A percentile compares a stretch with the other conserved stretches of the same genome.
phyloP scores from a whole-genome alignment of 2,888 invertebrate species.

The Drosophila nigritarsus region DNA sequence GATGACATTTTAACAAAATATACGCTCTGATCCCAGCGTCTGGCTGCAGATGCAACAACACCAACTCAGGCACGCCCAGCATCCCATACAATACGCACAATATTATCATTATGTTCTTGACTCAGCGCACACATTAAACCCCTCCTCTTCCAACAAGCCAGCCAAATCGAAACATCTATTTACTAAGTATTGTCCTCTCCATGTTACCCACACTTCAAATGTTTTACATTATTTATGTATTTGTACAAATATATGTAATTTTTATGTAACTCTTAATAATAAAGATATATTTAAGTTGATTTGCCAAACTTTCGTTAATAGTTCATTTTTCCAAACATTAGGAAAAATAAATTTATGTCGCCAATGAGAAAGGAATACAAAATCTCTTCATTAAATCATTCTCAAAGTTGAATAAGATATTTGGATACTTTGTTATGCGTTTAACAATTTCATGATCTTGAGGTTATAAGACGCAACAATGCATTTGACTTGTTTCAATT shows the following conservation, averaged over 20 bases:
- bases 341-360: not conserved
- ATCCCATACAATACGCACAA: conserved; percentile 33
- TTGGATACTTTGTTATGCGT: not conserved
- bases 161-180: conserved; percentile 15
- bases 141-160: conserved; percentile 17
- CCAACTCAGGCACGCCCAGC: conserved; percentile 70
- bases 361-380: not conserved
- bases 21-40: conserved; percentile 21
- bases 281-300: conserved; percentile 52
- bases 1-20: conserved; percentile 77
- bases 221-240: conserved; percentile 71
- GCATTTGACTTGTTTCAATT: not conserved
- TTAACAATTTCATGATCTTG: not conserved
- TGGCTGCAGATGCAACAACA: conserved; percentile 35
- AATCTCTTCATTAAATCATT: not conserved
- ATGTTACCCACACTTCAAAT: conserved; percentile 48
- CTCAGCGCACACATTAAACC: conserved; percentile 1
- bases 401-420: not conserved
- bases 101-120: conserved; percentile 6
- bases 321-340: not conserved
- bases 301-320: not conserved
- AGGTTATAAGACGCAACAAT: not conserved
- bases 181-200: conserved; percentile 13
- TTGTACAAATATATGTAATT: conserved; percentile 69
- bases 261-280: conserved; percentile 63